Evolutionary conservation across 1,140 invertebrate species (phyloP).

Genomic region (Episyrphus balteatus): DNA sequence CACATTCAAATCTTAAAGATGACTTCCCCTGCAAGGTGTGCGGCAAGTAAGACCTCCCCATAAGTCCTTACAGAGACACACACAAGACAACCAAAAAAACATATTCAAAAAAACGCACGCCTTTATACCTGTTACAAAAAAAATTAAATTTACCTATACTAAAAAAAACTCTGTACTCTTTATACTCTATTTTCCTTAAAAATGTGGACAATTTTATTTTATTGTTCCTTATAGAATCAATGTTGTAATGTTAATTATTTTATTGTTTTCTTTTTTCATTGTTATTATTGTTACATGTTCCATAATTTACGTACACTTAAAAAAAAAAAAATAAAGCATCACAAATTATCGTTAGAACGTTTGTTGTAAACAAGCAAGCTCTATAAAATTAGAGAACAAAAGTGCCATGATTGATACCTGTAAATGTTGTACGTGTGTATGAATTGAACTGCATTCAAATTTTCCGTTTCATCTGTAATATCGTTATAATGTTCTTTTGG

Average conservation of each 20-base stretch:
- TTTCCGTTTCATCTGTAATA: too few species aligned
- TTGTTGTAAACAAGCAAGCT: too few species aligned
- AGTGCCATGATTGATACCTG: too few species aligned
- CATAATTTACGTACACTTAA: too few species aligned
- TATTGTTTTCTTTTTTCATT: background rate
- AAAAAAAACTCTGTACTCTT: background rate
- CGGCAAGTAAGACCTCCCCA: slow-evolving; percentile 83
- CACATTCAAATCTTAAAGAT: slow-evolving; percentile 21
- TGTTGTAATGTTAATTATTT: background rate
- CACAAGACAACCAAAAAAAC: slow-evolving; percentile 7
- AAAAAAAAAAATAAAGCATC: too few species aligned
- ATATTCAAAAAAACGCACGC: slow-evolving; percentile 4
- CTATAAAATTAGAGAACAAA: too few species aligned
- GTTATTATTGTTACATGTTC: background rate
- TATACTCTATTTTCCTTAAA: background rate
- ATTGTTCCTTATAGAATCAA: background rate
- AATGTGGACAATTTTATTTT: background rate
- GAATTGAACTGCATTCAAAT: too few species aligned
- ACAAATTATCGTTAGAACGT: too few species aligned
- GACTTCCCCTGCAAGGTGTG: slow-evolving; percentile 91
- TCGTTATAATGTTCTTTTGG: too few species aligned
- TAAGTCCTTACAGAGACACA: slow-evolving; percentile 9
- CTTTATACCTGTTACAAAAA: too few species aligned
- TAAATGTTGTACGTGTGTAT: too few species aligned
- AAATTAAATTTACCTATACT: background rate